These are phyloP conservation scores for Lagenorhynchus albirostris DNA, from an alignment of 2,113 vertebrate species.

Conservation along the genomic window DNA sequence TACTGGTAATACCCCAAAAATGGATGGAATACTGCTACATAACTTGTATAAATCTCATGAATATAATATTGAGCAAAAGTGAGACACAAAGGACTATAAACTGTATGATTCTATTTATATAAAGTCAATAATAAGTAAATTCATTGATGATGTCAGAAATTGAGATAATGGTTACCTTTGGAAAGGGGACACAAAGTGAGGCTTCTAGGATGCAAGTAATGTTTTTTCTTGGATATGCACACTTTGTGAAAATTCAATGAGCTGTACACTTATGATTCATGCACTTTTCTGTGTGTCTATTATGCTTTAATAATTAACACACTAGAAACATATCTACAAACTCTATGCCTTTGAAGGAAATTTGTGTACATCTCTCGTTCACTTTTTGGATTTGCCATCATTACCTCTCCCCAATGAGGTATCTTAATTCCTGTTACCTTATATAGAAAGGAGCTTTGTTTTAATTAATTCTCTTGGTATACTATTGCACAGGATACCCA, in stretches of 20 bases:
- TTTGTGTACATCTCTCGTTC: not conserved
- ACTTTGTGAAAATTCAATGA: not conserved
- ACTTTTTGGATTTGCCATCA: not conserved
- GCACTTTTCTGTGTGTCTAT: not conserved
- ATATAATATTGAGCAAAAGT: not conserved
- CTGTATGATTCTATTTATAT: not conserved
- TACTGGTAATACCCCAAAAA: not conserved
- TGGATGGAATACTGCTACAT: not conserved
- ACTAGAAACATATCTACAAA: conserved; percentile 5
- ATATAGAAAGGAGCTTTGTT: not conserved
- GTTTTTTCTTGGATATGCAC: not conserved
- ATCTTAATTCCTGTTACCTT: not conserved
- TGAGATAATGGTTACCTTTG: not conserved
- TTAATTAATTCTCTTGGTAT: conserved; percentile 5
- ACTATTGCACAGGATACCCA: not conserved
- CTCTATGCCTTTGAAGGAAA: not conserved
- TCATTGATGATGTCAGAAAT: not conserved
- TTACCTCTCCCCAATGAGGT: not conserved
- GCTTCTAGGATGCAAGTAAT: not conserved
- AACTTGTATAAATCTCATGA: conserved; percentile 5
- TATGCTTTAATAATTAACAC: not conserved
- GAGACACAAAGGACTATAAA: not conserved
- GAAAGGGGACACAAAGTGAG: not conserved
- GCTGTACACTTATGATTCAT: not conserved
- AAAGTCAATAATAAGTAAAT: not conserved